Evolutionary conservation across 2,797 vertebrate genomes (phyloP).

Genomic region (Arrhamphus sclerolepis): DNA sequence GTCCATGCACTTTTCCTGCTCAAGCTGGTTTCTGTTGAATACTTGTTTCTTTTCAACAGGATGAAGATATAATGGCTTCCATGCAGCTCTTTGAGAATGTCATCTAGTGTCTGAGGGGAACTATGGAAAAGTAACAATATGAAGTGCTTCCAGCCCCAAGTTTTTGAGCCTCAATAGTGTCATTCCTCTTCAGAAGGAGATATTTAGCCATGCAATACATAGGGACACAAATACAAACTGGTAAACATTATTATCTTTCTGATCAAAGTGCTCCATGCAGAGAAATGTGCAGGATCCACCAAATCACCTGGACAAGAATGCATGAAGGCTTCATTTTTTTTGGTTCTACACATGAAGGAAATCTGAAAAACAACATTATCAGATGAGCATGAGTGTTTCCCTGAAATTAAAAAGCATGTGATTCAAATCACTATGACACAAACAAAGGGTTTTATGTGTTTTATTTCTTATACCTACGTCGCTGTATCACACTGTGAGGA

Average conservation of each 20-base stretch:
- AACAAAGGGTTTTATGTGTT: slow-evolving; percentile 1
- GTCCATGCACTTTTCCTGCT: neutral
- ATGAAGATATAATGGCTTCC: slow-evolving; percentile 94
- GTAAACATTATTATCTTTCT: slow-evolving; percentile 6
- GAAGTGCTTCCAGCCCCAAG: slow-evolving; percentile 29
- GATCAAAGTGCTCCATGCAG: slow-evolving; percentile 27
- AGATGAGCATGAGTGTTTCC: slow-evolving; percentile 49
- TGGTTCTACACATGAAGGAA: slow-evolving; percentile 32
- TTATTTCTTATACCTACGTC: slow-evolving; percentile 23
- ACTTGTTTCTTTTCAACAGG: slow-evolving; percentile 74
- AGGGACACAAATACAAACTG: slow-evolving; percentile 23
- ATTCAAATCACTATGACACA: slow-evolving; percentile 37
- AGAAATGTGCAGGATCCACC: slow-evolving; percentile 32
- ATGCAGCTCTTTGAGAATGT: slow-evolving; percentile 96
- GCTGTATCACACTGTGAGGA: slow-evolving; percentile 40
- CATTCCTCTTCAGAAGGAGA: slow-evolving; percentile 14
- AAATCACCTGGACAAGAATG: slow-evolving; percentile 28
- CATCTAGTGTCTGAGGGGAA: slow-evolving; percentile 77
- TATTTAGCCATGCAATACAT: slow-evolving; percentile 23
- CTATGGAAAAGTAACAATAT: neutral
- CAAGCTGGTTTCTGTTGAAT: neutral
- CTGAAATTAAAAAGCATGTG: slow-evolving; percentile 51
- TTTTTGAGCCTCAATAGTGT: slow-evolving; percentile 7
- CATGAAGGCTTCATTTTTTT: slow-evolving; percentile 36
- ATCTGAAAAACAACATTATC: neutral